Percentiles rank a stretch among this genome's conserved stretches.
Evolutionary conservation across 2,113 vertebrate species (phyloP).

Genomic region (Microtus richardsoni): DNA sequence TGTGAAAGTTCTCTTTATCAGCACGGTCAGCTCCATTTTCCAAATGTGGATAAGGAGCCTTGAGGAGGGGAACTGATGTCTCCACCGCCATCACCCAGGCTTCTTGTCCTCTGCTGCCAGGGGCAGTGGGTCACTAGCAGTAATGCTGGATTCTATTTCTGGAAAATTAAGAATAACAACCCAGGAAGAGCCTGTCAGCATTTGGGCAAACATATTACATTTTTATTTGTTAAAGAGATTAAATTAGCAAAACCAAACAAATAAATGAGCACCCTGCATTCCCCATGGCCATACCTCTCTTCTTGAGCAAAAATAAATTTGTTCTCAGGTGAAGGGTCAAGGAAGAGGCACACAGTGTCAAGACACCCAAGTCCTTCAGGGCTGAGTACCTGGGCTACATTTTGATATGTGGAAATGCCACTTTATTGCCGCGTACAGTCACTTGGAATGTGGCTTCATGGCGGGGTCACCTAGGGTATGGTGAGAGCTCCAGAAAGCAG

Average conservation of each 20-base stretch:
- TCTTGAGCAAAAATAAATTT: slow-evolving; percentile 40
- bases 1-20: neutral
- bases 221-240: slow-evolving; percentile 82
- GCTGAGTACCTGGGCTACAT: neutral
- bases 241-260: slow-evolving; percentile 82
- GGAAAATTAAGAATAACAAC: slow-evolving; percentile 79
- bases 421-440: neutral
- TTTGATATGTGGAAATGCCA: neutral
- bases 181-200: slow-evolving; percentile 58
- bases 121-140: neutral
- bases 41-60: neutral
- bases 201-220: slow-evolving; percentile 77
- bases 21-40: neutral
- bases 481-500: neutral
- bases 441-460: neutral
- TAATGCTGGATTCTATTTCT: slow-evolving; percentile 80
- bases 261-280: slow-evolving; percentile 59
- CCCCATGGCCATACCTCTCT: slow-evolving; percentile 71
- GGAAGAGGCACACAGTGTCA: slow-evolving; percentile 52
- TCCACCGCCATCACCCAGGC: neutral
- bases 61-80: neutral
- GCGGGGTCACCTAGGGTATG: neutral
- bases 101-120: neutral
- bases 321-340: slow-evolving; percentile 53
- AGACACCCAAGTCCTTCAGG: slow-evolving; percentile 33